Conservation (phyloP, 2,888 invertebrate genomes). For the Chydorus sphaericus region DNA sequence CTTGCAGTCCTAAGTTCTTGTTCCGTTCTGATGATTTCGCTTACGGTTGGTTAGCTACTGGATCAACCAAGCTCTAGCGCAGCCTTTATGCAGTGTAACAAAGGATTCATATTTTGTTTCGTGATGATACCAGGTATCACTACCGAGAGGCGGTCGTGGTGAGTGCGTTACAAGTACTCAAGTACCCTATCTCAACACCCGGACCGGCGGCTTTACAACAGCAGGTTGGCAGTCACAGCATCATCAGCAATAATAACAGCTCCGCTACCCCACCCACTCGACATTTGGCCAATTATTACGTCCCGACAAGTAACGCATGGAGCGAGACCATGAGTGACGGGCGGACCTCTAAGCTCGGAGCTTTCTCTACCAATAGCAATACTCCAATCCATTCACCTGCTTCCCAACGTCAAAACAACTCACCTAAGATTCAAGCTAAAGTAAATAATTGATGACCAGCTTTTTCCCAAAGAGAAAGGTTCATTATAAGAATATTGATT, state of each 20-base stretch:
- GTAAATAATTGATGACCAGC: background rate
- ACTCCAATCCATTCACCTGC: conserved; percentile 5
- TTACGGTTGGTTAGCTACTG: no score
- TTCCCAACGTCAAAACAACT: background rate
- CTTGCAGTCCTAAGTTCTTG: no score
- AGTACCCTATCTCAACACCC: conserved; percentile 76
- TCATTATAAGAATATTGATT: background rate
- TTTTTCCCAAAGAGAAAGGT: background rate
- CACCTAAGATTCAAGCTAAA: no score
- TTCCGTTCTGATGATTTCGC: no score
- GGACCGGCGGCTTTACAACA: conserved; percentile 49
- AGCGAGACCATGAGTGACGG: background rate
- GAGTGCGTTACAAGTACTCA: conserved; percentile 83
- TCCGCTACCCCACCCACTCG: background rate
- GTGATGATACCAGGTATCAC: conserved; percentile 51
- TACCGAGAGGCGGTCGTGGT: conserved; percentile 83
- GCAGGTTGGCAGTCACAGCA: no score
- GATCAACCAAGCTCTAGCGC: no score
- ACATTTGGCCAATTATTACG: background rate
- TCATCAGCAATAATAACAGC: conserved; percentile 2
- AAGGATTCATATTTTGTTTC: background rate
- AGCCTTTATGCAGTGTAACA: no score
- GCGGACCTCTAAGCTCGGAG: background rate
- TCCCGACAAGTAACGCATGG: background rate
- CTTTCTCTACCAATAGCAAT: background rate